Percentiles rank a stretch among this genome's conserved stretches.
Conservation (phyloP, 1,140 invertebrate genomes). For the Cepaea nemoralis region DNA sequence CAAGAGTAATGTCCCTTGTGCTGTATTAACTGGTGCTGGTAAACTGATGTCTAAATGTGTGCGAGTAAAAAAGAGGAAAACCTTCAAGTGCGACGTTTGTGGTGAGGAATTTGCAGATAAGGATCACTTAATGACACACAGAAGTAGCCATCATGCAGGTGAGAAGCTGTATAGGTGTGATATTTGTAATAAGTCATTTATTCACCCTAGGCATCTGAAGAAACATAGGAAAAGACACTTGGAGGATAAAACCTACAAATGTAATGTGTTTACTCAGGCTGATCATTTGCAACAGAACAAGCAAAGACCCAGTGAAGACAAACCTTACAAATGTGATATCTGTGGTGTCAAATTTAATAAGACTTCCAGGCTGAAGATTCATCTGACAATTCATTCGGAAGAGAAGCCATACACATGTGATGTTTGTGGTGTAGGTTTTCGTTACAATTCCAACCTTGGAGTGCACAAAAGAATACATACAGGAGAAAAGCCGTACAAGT, state of each 20-base stretch:
- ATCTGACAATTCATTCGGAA: conserved; percentile 70
- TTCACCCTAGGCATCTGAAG: conserved; percentile 33
- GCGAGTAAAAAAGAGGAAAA: too few species aligned
- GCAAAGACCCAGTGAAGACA: conserved; percentile 25
- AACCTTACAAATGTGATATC: conserved; percentile 75
- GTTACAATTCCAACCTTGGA: not conserved
- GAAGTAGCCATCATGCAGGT: conserved; percentile 39
- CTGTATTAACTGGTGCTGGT: too few species aligned
- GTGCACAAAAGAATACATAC: conserved; percentile 45
- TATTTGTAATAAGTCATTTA: conserved; percentile 28
- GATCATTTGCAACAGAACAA: conserved; percentile 81
- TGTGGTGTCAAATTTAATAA: conserved; percentile 71
- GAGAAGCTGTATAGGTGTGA: conserved; percentile 37
- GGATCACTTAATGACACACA: too few species aligned
- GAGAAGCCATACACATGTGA: conserved; percentile 88
- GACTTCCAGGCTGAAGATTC: not conserved
- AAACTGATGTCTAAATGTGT: too few species aligned
- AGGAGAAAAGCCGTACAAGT: conserved; percentile 57
- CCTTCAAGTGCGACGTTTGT: too few species aligned
- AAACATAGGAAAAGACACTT: conserved; percentile 48
- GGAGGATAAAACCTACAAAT: conserved; percentile 50
- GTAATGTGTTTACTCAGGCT: conserved; percentile 87
- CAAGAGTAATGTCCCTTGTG: too few species aligned
- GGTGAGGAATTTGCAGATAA: too few species aligned
- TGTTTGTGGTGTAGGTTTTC: conserved; percentile 80